Evolutionary conservation across 2,113 vertebrate genomes (phyloP).

Genomic region (Micronycteris hirsuta): DNA sequence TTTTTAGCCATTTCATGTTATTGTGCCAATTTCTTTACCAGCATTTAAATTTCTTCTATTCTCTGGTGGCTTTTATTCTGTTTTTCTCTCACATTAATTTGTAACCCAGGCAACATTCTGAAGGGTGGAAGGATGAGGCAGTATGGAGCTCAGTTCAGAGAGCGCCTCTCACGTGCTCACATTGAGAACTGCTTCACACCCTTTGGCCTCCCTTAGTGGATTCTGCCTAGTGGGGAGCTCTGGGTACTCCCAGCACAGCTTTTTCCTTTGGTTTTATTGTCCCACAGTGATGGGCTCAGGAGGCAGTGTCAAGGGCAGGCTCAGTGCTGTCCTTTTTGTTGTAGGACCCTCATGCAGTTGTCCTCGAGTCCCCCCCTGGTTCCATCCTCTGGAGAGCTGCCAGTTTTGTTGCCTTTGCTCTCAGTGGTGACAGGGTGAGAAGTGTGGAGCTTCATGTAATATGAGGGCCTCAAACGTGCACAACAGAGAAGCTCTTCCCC

Average conservation of each 20-base stretch:
- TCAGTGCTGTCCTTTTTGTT: neutral
- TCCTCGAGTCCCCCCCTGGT: neutral
- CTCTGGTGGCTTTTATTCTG: neutral
- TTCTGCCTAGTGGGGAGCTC: accelerated
- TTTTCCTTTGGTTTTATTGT: neutral
- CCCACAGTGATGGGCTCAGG: neutral
- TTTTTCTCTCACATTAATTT: neutral
- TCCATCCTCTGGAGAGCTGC: neutral
- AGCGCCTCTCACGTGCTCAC: neutral
- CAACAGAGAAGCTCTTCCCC: neutral
- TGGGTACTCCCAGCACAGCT: accelerated
- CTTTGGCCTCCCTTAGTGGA: accelerated
- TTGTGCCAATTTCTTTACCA: neutral
- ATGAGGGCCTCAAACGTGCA: neutral
- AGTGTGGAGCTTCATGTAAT: neutral
- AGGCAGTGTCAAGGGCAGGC: neutral
- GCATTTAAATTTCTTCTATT: neutral
- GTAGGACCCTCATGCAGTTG: neutral
- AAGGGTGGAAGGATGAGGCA: accelerated
- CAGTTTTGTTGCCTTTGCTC: neutral
- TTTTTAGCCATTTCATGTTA: neutral
- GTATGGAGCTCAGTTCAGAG: neutral
- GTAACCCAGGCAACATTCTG: neutral
- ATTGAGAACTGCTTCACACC: neutral
- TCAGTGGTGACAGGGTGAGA: neutral